Base-by-base conservation (phyloP, 2,888 invertebrate species). In the Schrankia costaestrigalis region DNA sequence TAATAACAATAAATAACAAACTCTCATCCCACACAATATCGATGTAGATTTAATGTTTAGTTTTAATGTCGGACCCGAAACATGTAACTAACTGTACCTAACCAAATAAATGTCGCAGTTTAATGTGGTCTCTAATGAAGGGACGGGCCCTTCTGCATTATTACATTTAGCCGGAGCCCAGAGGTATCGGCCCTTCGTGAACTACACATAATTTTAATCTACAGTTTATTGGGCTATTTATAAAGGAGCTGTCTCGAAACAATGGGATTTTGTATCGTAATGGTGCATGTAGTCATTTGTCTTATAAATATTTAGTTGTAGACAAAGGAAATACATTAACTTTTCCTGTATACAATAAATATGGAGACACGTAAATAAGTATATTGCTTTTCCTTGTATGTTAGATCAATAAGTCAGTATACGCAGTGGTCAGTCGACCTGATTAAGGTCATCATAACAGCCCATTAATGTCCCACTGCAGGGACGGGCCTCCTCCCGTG, bases 61-160 rank as follows among this genome's bases (percentile, higher is more conserved):
- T 31, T 35, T 57, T 41, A 54, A 27, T 12, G 27, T 15, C 22
- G 38, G 10, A 15, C 33, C 41, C 44, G 8, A 36, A 55, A 39
- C 33, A 36, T 34, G 11, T 9, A 31, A 28, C 41, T 23, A 44
- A 48, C 48, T 40, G 53, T 62, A n/a, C n/a, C n/a, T n/a, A 60
- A 59, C 55, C 44, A 53, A 67, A 66, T 63, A 64, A 69, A 66
- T 57, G 59, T 55, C 57, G 57, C 56, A 59, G 64, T 68, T 63
- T 63, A 68, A 62, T 58, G 63, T 54, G 48, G 57, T 55, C 53
- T 56, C 49, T 70, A 72, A 76, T 73, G 67, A 70, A 71, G 60
- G 68, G 63, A 57, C 56, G 50, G 31, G 25, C 47, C 58, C 56
- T 63, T 67, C 63, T 59, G 52, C 60, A 62, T 68, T 68, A 67